Base-by-base conservation (phyloP, 2,113 vertebrate species). In the Polyodon spathula region DNA sequence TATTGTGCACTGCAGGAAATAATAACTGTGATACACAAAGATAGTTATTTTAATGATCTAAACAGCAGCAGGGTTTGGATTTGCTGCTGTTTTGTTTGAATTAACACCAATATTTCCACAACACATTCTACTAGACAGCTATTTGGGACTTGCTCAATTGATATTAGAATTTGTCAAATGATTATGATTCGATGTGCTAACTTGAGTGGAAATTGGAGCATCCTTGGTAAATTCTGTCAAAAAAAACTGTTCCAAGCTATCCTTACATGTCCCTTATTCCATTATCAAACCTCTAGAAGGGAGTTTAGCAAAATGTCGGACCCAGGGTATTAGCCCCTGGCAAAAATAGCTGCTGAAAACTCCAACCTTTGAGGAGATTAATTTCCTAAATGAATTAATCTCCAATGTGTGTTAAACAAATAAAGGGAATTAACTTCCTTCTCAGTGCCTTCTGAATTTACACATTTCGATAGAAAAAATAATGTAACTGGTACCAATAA, bases 301-400 rank as follows among this genome's bases (percentile, higher is more conserved):
- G 42, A 44, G 56, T 68, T 66, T 51, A 61, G 68, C 63, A 37
- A 6, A 1, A 14, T 40, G 59, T 68, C 71, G 74, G 73, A 76
- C 68, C 68, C 62, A 46, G 68, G 58, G 68, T 39, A 58, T 60
- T 44, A 76, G 65, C 68, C 57, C 54, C 1, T 3, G 60, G 50
- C 60, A 15, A 63, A 54, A 54, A 65, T 41, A 48, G 16, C 54
- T 68, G 63, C 68, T 70, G 37, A 76, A 70, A 40, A 59, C 58
- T 64, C 58, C 41, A 54, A 61, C 65, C 57, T 40, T 44, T 11
- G 60, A 62, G 66, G 56, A 71, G 63, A 42, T 50, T 3, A 56
- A n/a, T 16, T 12, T 54, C 61, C 66, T 54, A 39, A 55, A 42
- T 54, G 11, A 14, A n/a, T 50, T 50, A 50, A 14, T 50, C n/a